A percentile compares a stretch with the other conserved stretches of the same genome.
These are phyloP conservation scores for Drosophila stalkeri DNA, from an alignment of 2,888 invertebrate genomes.

Conservation along the genomic window DNA sequence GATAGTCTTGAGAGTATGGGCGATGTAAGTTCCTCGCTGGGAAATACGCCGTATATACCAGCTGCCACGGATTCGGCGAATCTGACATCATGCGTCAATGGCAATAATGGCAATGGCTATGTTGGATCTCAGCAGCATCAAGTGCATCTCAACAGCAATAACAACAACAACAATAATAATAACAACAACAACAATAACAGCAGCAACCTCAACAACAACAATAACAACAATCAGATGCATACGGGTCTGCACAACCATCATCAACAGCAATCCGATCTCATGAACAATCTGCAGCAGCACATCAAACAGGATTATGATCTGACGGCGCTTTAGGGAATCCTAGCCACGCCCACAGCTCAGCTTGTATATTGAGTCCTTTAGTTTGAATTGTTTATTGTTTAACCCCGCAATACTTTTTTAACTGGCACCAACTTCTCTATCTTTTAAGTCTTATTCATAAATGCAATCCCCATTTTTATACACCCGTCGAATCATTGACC, in stretches of 20 bases:
- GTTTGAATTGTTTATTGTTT: constrained; percentile 60
- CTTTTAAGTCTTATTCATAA: constrained; percentile 27
- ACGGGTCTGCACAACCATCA: constrained; percentile 65
- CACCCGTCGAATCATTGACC: constrained; percentile 26
- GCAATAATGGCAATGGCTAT: constrained; percentile 71
- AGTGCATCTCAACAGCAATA: constrained; percentile 51
- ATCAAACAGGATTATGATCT: constrained; percentile 96
- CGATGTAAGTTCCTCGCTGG: constrained; percentile 85
- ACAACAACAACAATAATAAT: constrained; percentile 27
- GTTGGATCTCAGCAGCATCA: constrained; percentile 76
- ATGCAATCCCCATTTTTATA: constrained; percentile 40
- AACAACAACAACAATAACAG: constrained; percentile 57
- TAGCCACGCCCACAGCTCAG: neutral
- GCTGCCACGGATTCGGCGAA: constrained; percentile 80
- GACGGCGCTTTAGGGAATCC: constrained; percentile 89
- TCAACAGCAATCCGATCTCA: constrained; percentile 81
- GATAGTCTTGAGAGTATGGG: constrained; percentile 89
- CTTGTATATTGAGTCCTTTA: constrained; percentile 58
- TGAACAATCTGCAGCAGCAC: constrained; percentile 85
- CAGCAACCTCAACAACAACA: constrained; percentile 58
- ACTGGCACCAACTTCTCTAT: constrained; percentile 19
- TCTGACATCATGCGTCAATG: constrained; percentile 73
- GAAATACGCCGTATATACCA: constrained; percentile 84
- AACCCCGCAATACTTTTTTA: constrained; percentile 35
- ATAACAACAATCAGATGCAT: constrained; percentile 78